Percentiles rank a stretch among this genome's conserved stretches.
phyloP scores from a whole-genome alignment of 92 coral and sea anemone species.

The Porites rus region DNA sequence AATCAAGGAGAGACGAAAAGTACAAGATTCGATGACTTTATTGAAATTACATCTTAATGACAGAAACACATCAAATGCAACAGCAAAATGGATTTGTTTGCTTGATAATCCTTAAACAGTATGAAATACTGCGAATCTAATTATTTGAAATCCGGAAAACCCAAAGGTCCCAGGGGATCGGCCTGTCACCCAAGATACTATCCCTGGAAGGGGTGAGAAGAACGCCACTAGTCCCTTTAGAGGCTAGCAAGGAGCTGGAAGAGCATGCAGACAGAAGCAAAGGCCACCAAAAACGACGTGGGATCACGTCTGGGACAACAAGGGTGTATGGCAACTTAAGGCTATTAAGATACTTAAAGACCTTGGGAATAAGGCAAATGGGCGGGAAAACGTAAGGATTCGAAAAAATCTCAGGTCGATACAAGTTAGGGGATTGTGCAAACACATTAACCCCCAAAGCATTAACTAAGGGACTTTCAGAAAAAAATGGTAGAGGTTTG shows the following conservation, averaged over 20 bases:
- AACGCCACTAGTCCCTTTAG: constrained; percentile 51
- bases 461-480: constrained; percentile 36
- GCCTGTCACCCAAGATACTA: constrained; percentile 48
- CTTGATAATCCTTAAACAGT: constrained; percentile 4
- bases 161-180: constrained; percentile 74
- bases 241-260: constrained; percentile 39
- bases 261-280: constrained; percentile 46
- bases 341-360: constrained; percentile 39
- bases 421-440: constrained; percentile 35
- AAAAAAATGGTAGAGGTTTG: constrained; percentile 63
- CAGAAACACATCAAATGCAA: constrained; percentile 3
- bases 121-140: constrained; percentile 3
- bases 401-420: constrained; percentile 32
- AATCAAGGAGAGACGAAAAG: not conserved
- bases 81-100: constrained; percentile 18
- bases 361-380: constrained; percentile 40
- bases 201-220: constrained; percentile 43
- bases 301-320: constrained; percentile 70
- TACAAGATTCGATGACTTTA: constrained; percentile 26
- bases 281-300: constrained; percentile 73
- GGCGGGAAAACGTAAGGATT: constrained; percentile 62
- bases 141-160: constrained; percentile 45
- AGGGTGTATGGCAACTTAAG: constrained; percentile 28
- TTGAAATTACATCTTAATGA: constrained; percentile 17
- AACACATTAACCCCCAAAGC: constrained; percentile 55